Evolutionary conservation across 1,140 invertebrate species (phyloP), one percentile per base, ranked within the genome.

Genomic region (Ostrea edulis): DNA sequence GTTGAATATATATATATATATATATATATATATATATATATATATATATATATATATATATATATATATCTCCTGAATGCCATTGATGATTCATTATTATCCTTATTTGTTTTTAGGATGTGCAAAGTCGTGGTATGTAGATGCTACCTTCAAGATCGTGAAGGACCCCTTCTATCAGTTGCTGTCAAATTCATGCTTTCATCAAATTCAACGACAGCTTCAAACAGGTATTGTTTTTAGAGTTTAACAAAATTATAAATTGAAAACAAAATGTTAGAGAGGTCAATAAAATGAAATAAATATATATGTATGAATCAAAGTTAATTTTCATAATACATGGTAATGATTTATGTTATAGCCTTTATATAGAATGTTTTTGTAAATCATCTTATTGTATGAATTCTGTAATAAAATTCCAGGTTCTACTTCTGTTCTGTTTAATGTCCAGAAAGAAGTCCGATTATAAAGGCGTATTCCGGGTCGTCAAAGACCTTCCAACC

Each of bases 131-230:
- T 90, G 87, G 85, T 90, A 88, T 52, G n/a, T 88, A 14, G 89
- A 90, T 84, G 85, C 51, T 2, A 88, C 87, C 5, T 90, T 90
- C 53, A 88, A 88, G 7, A 82, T 88, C 0, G 87, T 90, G 2
- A 85, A 83, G 2, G 35, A 29, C 11, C 89, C 89, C 22, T 88
- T 88, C 58, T 53, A 11, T 5, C 89, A 88, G 29, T 58, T 90
- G 3, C 71, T 86, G 14, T 55, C 71, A n/a, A 4, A 86, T 88
- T 35, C 89, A 90, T 58, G 82, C 12, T 14, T 86, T 90, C 22
- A 35, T 86, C 14, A 83, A 62, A 11, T 51, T 8, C n/a, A 68
- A 22, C 11, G 65, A 68, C 9, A 22, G 65, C 65, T 68, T 22
- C 65, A 68, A 68, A 29, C 65, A 68, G 65, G 65, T 68, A 68